Evolutionary conservation across 2,113 vertebrate species (phyloP).

Genomic region (Anas platyrhynchos): DNA sequence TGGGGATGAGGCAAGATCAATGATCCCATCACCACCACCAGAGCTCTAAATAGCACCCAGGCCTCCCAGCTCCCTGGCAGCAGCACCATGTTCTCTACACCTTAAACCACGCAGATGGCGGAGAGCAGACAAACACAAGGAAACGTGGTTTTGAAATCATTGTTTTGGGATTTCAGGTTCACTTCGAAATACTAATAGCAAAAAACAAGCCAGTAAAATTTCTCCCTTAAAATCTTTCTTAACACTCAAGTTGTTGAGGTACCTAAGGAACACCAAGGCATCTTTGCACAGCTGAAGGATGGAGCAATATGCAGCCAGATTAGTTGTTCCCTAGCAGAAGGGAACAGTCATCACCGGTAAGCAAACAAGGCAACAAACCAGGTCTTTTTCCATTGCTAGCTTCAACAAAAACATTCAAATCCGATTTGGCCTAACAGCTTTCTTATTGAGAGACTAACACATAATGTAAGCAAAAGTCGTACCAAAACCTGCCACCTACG

Average conservation of each 20-base stretch:
- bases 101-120: neutral
- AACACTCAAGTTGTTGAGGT: neutral
- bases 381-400: neutral
- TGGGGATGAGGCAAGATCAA: neutral
- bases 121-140: neutral
- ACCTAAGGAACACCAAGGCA: neutral
- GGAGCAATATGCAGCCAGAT: neutral
- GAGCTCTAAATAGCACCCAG: neutral
- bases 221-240: neutral
- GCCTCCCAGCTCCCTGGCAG: neutral
- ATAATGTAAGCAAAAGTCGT: neutral
- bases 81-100: neutral
- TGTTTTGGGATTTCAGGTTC: neutral
- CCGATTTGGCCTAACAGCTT: neutral
- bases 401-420: neutral
- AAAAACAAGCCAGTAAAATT: too few relatives aligned
- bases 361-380: neutral
- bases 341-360: neutral
- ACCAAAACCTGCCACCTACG: neutral
- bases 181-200: neutral
- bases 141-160: neutral
- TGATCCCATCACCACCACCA: neutral
- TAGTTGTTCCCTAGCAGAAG: neutral
- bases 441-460: neutral
- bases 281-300: neutral